Percentiles rank a stretch among this genome's conserved stretches.
Conservation (phyloP, 2,888 invertebrate species). For the Eupithecia subfuscata region DNA sequence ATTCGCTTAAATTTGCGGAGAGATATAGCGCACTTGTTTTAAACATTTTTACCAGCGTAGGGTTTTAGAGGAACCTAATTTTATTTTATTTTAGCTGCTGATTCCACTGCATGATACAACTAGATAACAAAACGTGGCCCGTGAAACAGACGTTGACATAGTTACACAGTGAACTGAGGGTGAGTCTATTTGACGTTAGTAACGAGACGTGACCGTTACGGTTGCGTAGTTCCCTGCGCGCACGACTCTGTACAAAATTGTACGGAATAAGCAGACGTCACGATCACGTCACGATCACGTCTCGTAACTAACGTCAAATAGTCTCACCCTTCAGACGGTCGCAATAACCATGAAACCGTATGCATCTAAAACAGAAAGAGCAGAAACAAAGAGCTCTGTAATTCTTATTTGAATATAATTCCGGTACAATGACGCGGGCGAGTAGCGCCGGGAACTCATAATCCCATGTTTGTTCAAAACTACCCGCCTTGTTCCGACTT, state of each 20-base stretch:
- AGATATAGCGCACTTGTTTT: slow-evolving; percentile 7
- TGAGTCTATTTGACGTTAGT: no score
- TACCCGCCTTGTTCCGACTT: slow-evolving; percentile 14
- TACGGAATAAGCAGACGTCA: no score
- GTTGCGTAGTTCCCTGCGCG: no score
- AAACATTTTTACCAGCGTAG: not conserved
- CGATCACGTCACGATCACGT: no score
- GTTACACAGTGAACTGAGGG: no score
- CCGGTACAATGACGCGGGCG: slow-evolving; percentile 8
- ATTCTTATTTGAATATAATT: slow-evolving; percentile 5
- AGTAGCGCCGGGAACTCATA: slow-evolving; percentile 19
- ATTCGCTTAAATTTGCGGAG: slow-evolving; percentile 9
- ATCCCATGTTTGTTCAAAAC: slow-evolving; percentile 26
- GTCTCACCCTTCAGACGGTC: not conserved
- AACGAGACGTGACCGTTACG: no score
- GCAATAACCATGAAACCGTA: not conserved
- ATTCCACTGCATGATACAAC: not conserved
- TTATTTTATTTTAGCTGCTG: not conserved
- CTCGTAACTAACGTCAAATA: no score
- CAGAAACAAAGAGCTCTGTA: slow-evolving; percentile 3
- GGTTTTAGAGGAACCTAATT: not conserved
- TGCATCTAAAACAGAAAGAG: not conserved
- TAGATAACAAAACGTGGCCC: not conserved
- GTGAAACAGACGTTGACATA: not conserved
- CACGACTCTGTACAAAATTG: no score